Evolutionary conservation across 53 echinoderm and acorn worm species (phyloP), one percentile per base, ranked within the genome.

Genomic region (Arbacia lixula): DNA sequence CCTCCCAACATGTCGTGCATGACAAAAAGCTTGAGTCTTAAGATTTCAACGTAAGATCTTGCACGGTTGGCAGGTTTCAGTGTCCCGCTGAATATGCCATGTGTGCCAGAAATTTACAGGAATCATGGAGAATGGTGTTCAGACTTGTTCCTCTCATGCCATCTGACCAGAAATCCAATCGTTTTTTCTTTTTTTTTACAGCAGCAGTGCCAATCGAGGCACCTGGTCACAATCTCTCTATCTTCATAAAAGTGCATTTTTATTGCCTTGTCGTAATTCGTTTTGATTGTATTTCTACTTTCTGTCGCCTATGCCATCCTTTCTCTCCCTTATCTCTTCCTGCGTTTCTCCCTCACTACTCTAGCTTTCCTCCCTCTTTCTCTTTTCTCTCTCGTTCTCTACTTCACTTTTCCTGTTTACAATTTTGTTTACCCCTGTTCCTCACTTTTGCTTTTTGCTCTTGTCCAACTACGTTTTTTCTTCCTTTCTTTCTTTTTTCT

Each of bases 211-310:
- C n/a, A n/a, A n/a, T n/a, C n/a, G n/a, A n/a, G n/a, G n/a, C n/a
- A n/a, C n/a, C n/a, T n/a, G n/a, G n/a, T n/a, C n/a, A n/a, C 5
- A 51, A 12, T 74, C 35, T n/a, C 36, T 74, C 74, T 35, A 10
- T 1, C 8, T 14, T 10, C 8, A 46, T 46, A 46, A 73, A 73
- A 73, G 73, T 73, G 73, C 73, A 53, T 73, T 73, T 73, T 73
- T 53, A 74, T 74, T 53, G 74, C 74, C 34, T 20, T 11, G 20
- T 16, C 33, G 51, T 2, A 42, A 43, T 28, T 36, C 3, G 69
- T 2, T 3, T 25, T 69, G 69, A 69, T 69, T 26, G 43, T 29
- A 19, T 69, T 26, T 43, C 69, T 69, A 28, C 69, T 1, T 22
- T 69, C n/a, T n/a, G n/a, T n/a, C n/a, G n/a, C n/a, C n/a, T n/a